Evolutionary conservation across 2,888 invertebrate species (phyloP).

Genomic region (Cephonodes hylas): DNA sequence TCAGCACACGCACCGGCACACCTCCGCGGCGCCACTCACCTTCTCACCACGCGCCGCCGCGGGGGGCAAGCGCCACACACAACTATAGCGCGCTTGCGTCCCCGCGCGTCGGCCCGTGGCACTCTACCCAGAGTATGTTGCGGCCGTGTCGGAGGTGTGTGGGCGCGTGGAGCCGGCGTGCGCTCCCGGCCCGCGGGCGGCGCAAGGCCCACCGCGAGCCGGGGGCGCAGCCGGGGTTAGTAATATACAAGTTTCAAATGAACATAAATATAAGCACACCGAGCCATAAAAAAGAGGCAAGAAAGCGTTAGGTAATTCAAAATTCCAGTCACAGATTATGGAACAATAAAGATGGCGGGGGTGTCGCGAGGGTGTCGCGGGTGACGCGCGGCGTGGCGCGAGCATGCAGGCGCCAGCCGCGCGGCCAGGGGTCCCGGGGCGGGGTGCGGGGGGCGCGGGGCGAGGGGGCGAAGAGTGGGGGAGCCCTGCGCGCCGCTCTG

Average conservation of each 20-base stretch:
- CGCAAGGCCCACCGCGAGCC: neutral
- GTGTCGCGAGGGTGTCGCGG: constrained; percentile 30
- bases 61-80: neutral
- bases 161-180: neutral
- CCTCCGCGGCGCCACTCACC: neutral
- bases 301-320: constrained; percentile 73
- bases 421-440: neutral
- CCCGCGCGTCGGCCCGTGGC: neutral
- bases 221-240: neutral
- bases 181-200: neutral
- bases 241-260: constrained; percentile 33
- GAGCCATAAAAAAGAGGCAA: constrained; percentile 74
- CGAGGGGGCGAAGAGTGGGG: constrained; percentile 6
- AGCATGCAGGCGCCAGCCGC: constrained; percentile 32
- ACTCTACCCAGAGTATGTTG: neutral
- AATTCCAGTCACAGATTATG: constrained; percentile 73
- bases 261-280: constrained; percentile 74
- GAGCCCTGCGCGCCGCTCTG: constrained; percentile 43
- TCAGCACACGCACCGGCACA: neutral
- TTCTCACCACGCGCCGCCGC: neutral
- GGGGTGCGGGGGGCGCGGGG: constrained; percentile 18
- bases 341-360: constrained; percentile 20
- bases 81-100: neutral
- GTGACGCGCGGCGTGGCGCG: constrained; percentile 21
- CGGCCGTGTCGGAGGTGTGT: neutral